Percentiles rank a stretch among this genome's conserved stretches.
phyloP scores from a whole-genome alignment of 2,113 vertebrate species.

The Cephalophus harveyi region DNA sequence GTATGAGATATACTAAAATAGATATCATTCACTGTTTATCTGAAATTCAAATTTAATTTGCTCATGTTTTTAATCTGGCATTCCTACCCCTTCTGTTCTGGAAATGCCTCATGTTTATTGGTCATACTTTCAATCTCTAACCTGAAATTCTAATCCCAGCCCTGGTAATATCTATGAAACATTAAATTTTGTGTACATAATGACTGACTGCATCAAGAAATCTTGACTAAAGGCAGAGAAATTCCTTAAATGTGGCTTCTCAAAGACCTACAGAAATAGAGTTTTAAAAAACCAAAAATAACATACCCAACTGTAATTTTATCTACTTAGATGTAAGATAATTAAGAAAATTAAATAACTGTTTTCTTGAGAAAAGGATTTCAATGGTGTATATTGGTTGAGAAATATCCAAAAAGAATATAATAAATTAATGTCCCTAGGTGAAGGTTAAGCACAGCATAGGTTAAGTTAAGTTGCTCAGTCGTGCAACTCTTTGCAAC shows the following conservation, averaged over 20 bases:
- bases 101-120: not conserved
- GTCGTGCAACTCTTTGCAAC: too few species aligned
- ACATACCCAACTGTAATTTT: not conserved
- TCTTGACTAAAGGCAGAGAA: not conserved
- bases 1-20: not conserved
- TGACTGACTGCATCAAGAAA: not conserved
- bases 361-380: not conserved
- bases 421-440: not conserved
- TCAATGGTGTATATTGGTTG: not conserved
- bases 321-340: not conserved
- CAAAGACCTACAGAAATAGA: not conserved
- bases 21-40: not conserved
- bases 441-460: not conserved
- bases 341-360: not conserved
- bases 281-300: not conserved
- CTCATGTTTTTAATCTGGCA: not conserved
- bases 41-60: not conserved
- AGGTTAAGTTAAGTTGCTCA: too few species aligned
- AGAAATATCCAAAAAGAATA: not conserved
- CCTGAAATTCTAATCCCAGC: not conserved
- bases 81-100: not conserved
- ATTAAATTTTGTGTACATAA: not conserved
- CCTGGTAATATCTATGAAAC: not conserved
- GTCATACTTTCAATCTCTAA: not conserved
- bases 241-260: not conserved